These are phyloP conservation scores for Trissolcus basalis DNA, from an alignment of 1,140 invertebrate species.

Conservation along the genomic window DNA sequence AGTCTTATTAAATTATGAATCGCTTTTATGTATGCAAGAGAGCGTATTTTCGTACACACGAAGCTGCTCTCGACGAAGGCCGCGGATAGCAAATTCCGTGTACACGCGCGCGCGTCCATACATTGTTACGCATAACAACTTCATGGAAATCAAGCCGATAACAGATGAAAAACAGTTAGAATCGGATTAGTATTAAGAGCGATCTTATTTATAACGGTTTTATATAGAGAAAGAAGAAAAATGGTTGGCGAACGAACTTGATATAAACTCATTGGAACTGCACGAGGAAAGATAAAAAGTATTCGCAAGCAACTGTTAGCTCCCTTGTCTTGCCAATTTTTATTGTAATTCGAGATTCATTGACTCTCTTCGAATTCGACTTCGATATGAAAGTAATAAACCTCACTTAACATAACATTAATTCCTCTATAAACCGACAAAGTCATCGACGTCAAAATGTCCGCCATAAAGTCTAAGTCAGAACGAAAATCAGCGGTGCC, in stretches of 20 bases:
- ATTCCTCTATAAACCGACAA: conserved; percentile 4
- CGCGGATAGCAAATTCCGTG: conserved; percentile 18
- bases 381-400: not conserved
- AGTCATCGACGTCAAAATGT: conserved; percentile 9
- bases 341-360: not conserved
- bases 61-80: conserved; percentile 11
- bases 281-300: no score
- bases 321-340: not conserved
- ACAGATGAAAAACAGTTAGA: conserved; percentile 4
- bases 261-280: no score
- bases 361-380: not conserved
- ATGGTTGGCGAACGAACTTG: no score
- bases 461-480: not conserved
- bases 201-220: not conserved
- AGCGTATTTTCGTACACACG: conserved; percentile 44
- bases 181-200: not conserved
- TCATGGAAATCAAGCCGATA: conserved; percentile 19
- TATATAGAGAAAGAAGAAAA: not conserved
- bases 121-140: conserved; percentile 33
- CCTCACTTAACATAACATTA: conserved; percentile 2
- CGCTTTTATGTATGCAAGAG: conserved; percentile 20
- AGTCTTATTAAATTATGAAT: conserved; percentile 46
- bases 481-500: not conserved
- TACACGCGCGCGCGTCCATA: conserved; percentile 4
- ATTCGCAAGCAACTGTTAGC: no score